These are phyloP conservation scores for Heliconius nattereri DNA, from an alignment of 1,140 invertebrate genomes.

Conservation along the genomic window DNA sequence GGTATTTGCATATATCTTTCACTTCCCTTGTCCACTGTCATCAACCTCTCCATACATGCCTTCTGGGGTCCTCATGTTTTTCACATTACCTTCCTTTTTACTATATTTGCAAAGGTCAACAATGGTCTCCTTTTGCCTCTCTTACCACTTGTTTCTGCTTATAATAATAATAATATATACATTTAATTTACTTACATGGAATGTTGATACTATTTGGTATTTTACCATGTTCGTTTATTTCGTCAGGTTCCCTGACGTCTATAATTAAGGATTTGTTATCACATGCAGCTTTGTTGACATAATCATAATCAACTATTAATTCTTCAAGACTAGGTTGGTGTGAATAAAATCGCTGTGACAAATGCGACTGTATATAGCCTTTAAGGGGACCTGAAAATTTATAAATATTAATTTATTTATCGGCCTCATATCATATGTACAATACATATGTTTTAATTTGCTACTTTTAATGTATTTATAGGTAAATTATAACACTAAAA, in stretches of 20 bases:
- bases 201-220: slow-evolving; percentile 85
- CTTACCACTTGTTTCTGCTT: too few relatives aligned
- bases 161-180: neutral
- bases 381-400: neutral
- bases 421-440: too few relatives aligned
- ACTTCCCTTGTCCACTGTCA: too few relatives aligned
- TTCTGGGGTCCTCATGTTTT: too few relatives aligned
- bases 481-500: neutral
- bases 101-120: too few relatives aligned
- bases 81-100: too few relatives aligned
- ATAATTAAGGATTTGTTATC: slow-evolving; percentile 74
- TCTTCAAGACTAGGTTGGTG: slow-evolving; percentile 47
- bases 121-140: too few relatives aligned
- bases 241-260: slow-evolving; percentile 84
- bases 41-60: too few relatives aligned
- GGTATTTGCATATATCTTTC: too few relatives aligned
- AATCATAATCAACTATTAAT: slow-evolving; percentile 78
- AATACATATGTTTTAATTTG: neutral
- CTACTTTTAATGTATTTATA: too few relatives aligned
- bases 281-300: slow-evolving; percentile 78
- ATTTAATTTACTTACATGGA: slow-evolving; percentile 81
- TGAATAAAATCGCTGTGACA: slow-evolving; percentile 45
- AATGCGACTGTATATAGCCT: neutral
- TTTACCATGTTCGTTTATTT: slow-evolving; percentile 83
- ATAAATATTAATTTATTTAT: neutral